These are phyloP conservation scores for Isotomurus palustris DNA, from an alignment of 2,888 invertebrate genomes.

Conservation along the genomic window DNA sequence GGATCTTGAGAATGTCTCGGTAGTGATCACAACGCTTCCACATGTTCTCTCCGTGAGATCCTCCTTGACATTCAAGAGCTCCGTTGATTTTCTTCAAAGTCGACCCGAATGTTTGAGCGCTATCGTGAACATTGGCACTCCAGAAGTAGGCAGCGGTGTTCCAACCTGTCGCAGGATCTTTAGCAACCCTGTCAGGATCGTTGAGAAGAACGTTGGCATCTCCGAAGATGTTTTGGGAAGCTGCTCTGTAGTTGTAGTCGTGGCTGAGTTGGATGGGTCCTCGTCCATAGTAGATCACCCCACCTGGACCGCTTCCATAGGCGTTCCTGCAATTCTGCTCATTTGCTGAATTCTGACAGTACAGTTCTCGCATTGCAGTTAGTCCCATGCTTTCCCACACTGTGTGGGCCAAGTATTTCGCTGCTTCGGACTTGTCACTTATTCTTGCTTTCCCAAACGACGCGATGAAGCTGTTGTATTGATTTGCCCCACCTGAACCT, in stretches of 20 bases:
- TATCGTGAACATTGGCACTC: conserved; percentile 10
- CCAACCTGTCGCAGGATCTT: conserved; percentile 14
- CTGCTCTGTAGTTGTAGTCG: conserved; percentile 18
- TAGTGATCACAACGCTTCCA: conserved; percentile 8
- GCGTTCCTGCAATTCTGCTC: conserved; percentile 5
- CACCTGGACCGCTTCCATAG: conserved; percentile 10
- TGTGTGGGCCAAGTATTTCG: conserved; percentile 11
- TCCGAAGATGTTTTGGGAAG: conserved; percentile 6
- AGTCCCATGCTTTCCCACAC: conserved; percentile 11
- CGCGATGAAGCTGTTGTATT: conserved; percentile 13
- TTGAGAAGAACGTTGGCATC: conserved; percentile 16
- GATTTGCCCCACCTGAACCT: conserved; percentile 3
- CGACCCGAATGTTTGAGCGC: conserved; percentile 6
- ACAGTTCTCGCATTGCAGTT: conserved; percentile 11
- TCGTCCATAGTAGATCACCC: conserved; percentile 18
- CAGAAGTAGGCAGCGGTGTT: conserved; percentile 12
- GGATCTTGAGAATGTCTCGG: background rate
- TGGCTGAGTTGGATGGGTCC: conserved; percentile 16
- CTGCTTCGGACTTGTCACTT: conserved; percentile 6
- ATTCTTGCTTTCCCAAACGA: conserved; percentile 10
- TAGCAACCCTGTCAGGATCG: conserved; percentile 15
- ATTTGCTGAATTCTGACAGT: conserved; percentile 12
- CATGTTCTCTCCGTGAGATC: conserved; percentile 6
- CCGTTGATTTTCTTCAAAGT: conserved; percentile 18
- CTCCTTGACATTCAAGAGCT: conserved; percentile 19